A percentile compares a stretch with the other conserved stretches of the same genome.
Evolutionary conservation across 2,888 invertebrate species (phyloP).

Genomic region (Carcina quercana): DNA sequence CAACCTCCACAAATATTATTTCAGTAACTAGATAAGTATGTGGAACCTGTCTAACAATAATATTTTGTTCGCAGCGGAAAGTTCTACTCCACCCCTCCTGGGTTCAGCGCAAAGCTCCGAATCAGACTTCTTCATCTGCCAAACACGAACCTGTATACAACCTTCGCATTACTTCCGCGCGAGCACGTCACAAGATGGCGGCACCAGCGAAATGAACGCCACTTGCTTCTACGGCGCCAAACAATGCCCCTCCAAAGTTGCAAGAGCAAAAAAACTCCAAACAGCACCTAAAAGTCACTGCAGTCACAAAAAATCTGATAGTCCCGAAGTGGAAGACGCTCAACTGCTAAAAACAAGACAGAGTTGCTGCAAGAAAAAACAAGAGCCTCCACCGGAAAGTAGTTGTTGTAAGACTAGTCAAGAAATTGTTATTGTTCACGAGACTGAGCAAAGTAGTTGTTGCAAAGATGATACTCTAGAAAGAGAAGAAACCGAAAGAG

Average conservation of each 20-base stretch:
- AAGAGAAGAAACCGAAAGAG: slow-evolving; percentile 28
- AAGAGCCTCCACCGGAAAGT: slow-evolving; percentile 37
- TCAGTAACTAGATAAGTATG: no score
- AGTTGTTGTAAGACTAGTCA: slow-evolving; percentile 26
- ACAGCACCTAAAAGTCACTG: slow-evolving; percentile 14
- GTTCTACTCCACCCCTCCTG: slow-evolving; percentile 55
- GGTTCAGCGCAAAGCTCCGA: slow-evolving; percentile 46
- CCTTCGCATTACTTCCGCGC: slow-evolving; percentile 62
- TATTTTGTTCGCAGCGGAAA: slow-evolving; percentile 42
- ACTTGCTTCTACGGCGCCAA: slow-evolving; percentile 58
- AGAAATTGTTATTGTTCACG: slow-evolving; percentile 19
- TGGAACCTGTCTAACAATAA: slow-evolving; percentile 4
- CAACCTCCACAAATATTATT: no score
- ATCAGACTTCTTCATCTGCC: slow-evolving; percentile 56
- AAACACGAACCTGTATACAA: slow-evolving; percentile 58
- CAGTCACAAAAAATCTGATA: slow-evolving; percentile 48
- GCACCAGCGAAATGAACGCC: slow-evolving; percentile 25
- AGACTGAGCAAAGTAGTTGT: slow-evolving; percentile 17
- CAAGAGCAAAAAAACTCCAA: slow-evolving; percentile 37
- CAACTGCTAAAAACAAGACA: slow-evolving; percentile 42
- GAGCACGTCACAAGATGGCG: slow-evolving; percentile 29
- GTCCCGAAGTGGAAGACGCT: slow-evolving; percentile 50
- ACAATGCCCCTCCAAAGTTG: slow-evolving; percentile 54
- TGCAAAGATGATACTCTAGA: slow-evolving; percentile 25
- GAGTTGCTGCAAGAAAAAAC: slow-evolving; percentile 48